A percentile compares a stretch with the other conserved stretches of the same genome.
Conservation (phyloP, 1,140 invertebrate species). For the Periplaneta americana region DNA sequence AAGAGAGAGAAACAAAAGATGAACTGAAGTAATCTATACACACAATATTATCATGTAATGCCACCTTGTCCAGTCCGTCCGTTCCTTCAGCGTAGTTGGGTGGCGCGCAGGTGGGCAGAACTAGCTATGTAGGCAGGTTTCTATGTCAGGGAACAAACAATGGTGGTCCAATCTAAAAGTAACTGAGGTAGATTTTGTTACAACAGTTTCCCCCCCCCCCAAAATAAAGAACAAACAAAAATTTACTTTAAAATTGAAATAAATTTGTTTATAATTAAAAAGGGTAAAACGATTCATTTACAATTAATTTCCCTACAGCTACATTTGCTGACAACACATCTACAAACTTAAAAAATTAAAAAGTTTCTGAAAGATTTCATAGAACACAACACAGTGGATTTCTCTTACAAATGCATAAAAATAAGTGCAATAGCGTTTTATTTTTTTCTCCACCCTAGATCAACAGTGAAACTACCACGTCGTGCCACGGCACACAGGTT, state of each 20-base stretch:
- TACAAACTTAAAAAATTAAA: not conserved
- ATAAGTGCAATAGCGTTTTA: not conserved
- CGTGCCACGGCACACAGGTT: not conserved
- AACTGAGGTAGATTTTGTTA: slow-evolving; percentile 7
- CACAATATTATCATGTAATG: not conserved
- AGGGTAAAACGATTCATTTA: not conserved
- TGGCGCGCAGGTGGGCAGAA: not conserved
- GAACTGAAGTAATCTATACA: not conserved
- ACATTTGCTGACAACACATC: not conserved
- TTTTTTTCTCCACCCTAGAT: not conserved
- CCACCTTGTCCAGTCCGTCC: not conserved
- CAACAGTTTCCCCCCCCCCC: no score
- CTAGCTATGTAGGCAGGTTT: no score
- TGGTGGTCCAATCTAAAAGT: not conserved
- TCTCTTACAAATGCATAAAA: not conserved
- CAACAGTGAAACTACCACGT: not conserved
- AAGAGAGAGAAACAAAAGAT: not conserved
- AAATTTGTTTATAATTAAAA: not conserved
- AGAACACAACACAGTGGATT: not conserved
- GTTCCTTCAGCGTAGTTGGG: not conserved
- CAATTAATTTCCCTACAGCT: not conserved
- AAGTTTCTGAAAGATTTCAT: not conserved
- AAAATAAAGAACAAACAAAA: no score
- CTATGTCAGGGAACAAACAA: not conserved
- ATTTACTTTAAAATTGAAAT: not conserved